Evolutionary conservation across 2,797 vertebrate genomes (phyloP).

Genomic region (Centropyge bicolor): DNA sequence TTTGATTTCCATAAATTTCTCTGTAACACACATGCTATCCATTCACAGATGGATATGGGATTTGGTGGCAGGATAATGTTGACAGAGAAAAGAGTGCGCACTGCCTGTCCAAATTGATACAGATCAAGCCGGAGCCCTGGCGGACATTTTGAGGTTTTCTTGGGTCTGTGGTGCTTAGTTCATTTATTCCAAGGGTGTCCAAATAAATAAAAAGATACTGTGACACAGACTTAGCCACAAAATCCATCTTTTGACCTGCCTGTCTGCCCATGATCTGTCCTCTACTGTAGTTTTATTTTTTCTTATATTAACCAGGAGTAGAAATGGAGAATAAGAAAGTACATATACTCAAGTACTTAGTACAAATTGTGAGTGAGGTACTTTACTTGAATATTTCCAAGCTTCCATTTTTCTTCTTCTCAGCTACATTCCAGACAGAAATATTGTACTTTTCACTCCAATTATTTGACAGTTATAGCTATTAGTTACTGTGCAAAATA

Average conservation of each 20-base stretch:
- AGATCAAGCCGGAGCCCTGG: constrained; percentile 54
- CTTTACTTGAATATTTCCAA: neutral
- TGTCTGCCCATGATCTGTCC: neutral
- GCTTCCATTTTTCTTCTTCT: neutral
- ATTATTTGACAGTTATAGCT: neutral
- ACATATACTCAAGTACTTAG: neutral
- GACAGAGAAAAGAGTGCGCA: constrained; percentile 52
- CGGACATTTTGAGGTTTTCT: constrained; percentile 56
- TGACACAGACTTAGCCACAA: constrained; percentile 24
- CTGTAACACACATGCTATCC: constrained; percentile 44
- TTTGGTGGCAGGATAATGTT: constrained; percentile 63
- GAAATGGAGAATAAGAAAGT: neutral
- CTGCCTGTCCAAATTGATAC: constrained; percentile 54
- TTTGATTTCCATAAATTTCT: constrained; percentile 57
- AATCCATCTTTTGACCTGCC: constrained; percentile 24
- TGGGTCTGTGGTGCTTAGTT: constrained; percentile 16
- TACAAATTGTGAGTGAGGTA: neutral
- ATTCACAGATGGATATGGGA: constrained; percentile 52
- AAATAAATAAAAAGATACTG: constrained; percentile 23
- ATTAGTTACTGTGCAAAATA: neutral
- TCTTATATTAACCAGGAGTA: neutral
- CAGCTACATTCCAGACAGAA: neutral
- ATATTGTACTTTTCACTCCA: neutral
- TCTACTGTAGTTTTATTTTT: neutral
- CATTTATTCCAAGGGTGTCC: constrained; percentile 26